Evolutionary conservation across 2,797 vertebrate genomes (phyloP), one percentile per base, ranked within the genome.

Genomic region (Chrosomus eos): DNA sequence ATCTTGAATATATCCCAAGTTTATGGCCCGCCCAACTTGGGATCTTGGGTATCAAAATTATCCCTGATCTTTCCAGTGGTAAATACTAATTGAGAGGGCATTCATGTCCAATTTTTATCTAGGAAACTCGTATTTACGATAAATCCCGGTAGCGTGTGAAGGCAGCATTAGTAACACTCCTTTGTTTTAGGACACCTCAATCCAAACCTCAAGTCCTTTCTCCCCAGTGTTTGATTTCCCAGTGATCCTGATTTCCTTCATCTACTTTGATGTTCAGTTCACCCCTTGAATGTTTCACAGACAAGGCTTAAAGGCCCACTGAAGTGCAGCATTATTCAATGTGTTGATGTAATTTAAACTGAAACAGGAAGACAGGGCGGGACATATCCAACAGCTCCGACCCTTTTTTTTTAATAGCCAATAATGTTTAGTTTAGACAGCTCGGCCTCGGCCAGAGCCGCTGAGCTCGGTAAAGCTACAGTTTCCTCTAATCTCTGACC

Each of bases 241-340:
- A 40, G 45, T 83, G 62, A 53, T 67, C 58, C 23, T 43, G 40
- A 73, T 67, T 48, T 55, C 38, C 33, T 79, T 26, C 45, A 83
- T 80, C 60, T 43, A 40, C 53, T 83, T 28, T 68, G 48, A 51
- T 74, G 33, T 80, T 36, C 33, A 64, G 64, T 71, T 87, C 5
- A 71, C 45, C n/a, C 26, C 82, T 68, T 48, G 21, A 55, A 16
- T 71, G 31, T 18, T 64, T 64, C 62, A 31, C 62, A 64, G 28
- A 64, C 14, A 8, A 64, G 62, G 13, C 14, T 64, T 18, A 31
- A n/a, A 55, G 53, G 53, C 53, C 1, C 1, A 55, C 3, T 55
- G 21, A 23, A n/a, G 21, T 55, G 53, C 8, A 55, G 21, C 21
- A 9, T 23, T 55, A 55, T 55, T 55, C 21, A 55, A 10, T 55